These are phyloP conservation scores for Parnassius glacialis DNA, from an alignment of 2,888 invertebrate species.

Conservation along the genomic window DNA sequence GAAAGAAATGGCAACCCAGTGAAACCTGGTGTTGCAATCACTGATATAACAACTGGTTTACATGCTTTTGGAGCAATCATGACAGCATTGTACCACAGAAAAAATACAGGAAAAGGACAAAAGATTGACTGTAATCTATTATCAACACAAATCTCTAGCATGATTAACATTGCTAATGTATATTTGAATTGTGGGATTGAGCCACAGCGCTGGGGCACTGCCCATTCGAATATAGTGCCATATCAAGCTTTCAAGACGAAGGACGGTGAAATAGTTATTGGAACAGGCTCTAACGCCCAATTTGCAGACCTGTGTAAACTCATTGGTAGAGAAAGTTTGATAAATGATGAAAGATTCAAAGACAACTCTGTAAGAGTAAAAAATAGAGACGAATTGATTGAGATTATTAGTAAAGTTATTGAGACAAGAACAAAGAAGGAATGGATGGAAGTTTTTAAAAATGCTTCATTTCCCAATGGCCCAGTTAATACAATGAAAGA, in stretches of 20 bases:
- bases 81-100: conserved; percentile 91
- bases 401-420: conserved; percentile 80
- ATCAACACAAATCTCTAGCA: conserved; percentile 93
- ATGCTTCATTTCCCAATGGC: conserved; percentile 91
- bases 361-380: conserved; percentile 88
- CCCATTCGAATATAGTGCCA: conserved; percentile 96
- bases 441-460: conserved; percentile 87
- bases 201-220: conserved; percentile 92
- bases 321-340: conserved; percentile 82
- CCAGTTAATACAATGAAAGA: conserved; percentile 93
- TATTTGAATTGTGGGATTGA: conserved; percentile 92
- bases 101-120: conserved; percentile 90
- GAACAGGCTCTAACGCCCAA: conserved; percentile 92
- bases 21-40: conserved; percentile 95
- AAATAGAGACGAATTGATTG: conserved; percentile 86
- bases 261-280: conserved; percentile 92
- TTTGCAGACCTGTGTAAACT: conserved; percentile 86
- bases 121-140: conserved; percentile 96
- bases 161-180: conserved; percentile 94
- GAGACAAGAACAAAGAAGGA: conserved; percentile 84
- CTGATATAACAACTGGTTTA: conserved; percentile 95
- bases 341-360: conserved; percentile 82
- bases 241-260: conserved; percentile 93
- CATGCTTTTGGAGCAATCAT: conserved; percentile 97
- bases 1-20: conserved; percentile 90